A percentile compares a stretch with the other conserved stretches of the same genome.
Evolutionary conservation across 2,113 vertebrate genomes (phyloP).

Genomic region (Rostratula benghalensis): DNA sequence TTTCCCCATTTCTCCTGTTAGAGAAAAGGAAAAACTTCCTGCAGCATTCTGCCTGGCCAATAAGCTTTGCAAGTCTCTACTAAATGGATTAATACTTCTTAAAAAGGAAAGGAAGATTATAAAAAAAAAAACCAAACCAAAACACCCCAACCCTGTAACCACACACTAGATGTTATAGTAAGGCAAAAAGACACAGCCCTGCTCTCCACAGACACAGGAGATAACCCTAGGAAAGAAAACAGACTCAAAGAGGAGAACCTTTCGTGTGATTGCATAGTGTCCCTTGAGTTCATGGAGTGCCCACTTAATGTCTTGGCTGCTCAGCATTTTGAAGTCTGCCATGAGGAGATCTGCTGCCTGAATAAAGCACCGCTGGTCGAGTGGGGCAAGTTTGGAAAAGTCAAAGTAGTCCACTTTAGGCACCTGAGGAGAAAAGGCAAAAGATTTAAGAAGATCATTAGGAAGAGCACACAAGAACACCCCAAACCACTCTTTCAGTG

Average conservation of each 20-base stretch:
- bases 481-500: background rate
- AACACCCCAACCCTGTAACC: background rate
- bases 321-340: constrained; percentile 96
- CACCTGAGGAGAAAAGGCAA: constrained; percentile 52
- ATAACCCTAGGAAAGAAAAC: background rate
- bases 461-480: background rate
- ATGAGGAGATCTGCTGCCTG: constrained; percentile 96
- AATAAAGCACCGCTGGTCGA: constrained; percentile 85
- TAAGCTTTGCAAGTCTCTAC: background rate
- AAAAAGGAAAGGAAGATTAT: background rate
- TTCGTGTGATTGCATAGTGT: constrained; percentile 99
- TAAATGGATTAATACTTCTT: constrained; percentile 33
- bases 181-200: background rate
- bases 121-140: too few species aligned
- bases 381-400: constrained; percentile 80
- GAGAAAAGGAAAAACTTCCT: constrained; percentile 18
- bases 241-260: constrained; percentile 74
- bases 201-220: background rate
- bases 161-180: background rate
- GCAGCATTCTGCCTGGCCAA: background rate
- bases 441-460: background rate
- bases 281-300: constrained; percentile 93
- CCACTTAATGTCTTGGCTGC: constrained; percentile 97
- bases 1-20: background rate
- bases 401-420: constrained; percentile 91